These are phyloP conservation scores for Gerris buenoi DNA, from an alignment of 1,140 invertebrate genomes.

Conservation along the genomic window DNA sequence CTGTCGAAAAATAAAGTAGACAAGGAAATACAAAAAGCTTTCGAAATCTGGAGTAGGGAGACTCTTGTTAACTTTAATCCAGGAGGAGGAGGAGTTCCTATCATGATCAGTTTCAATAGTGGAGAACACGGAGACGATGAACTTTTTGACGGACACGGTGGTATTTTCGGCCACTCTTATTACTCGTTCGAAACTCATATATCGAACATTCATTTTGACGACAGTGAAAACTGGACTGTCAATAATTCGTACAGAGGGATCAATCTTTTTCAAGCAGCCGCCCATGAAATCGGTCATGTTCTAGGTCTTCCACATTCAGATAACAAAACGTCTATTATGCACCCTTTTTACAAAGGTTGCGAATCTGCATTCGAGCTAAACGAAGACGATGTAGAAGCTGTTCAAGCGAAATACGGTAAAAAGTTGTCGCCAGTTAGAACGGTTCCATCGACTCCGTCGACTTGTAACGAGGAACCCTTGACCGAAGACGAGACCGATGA, in stretches of 20 bases:
- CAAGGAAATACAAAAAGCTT: background rate
- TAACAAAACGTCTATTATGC: background rate
- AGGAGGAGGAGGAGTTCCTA: background rate
- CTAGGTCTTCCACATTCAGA: background rate
- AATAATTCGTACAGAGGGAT: background rate
- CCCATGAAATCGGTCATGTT: background rate
- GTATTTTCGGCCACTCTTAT: background rate
- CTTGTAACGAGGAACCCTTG: too few relatives aligned
- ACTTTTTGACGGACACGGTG: background rate
- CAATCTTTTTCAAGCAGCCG: background rate
- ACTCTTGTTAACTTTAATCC: background rate
- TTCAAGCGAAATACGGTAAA: slow-evolving; percentile 34
- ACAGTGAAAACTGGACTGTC: background rate
- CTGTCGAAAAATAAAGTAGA: background rate
- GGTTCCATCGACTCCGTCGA: too few relatives aligned
- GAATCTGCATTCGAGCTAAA: slow-evolving; percentile 65
- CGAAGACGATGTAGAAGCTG: slow-evolving; percentile 55
- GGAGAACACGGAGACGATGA: background rate
- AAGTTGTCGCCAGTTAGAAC: too few relatives aligned
- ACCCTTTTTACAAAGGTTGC: too few relatives aligned
- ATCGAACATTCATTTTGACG: background rate
- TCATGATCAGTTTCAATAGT: background rate
- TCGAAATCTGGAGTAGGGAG: background rate
- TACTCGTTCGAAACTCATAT: background rate
- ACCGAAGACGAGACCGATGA: too few relatives aligned